A percentile compares a stretch with the other conserved stretches of the same genome.
Conservation (phyloP, 1,140 invertebrate species). For the Araneus ventricosus region DNA sequence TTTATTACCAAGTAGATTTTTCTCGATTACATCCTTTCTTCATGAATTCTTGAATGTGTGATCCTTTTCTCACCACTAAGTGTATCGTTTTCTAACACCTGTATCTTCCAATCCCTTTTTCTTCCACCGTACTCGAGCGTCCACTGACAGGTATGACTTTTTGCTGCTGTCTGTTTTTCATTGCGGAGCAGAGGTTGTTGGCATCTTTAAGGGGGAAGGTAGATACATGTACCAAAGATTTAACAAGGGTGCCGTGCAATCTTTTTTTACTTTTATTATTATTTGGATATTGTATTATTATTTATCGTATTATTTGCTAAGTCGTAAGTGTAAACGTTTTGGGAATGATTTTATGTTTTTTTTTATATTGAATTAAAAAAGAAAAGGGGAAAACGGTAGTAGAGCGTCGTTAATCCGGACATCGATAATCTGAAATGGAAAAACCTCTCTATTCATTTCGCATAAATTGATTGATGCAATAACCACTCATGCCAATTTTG, state of each 20-base stretch:
- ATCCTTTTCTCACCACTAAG: neutral
- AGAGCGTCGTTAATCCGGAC: no score
- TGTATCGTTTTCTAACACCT: neutral
- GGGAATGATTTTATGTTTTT: neutral
- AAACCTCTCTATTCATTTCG: no score
- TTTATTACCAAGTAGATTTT: conserved; percentile 58
- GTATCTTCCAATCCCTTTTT: neutral
- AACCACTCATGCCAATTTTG: no score
- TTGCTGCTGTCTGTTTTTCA: neutral
- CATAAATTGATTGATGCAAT: no score
- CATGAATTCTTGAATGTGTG: conserved; percentile 9
- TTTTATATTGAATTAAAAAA: neutral
- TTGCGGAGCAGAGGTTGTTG: neutral
- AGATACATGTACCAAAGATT: neutral
- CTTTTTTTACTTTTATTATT: neutral
- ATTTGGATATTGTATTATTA: neutral
- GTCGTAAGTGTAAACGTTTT: no score
- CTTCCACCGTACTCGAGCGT: neutral
- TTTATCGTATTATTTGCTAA: neutral
- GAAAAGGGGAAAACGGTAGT: neutral
- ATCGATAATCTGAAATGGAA: no score
- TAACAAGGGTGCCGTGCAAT: neutral
- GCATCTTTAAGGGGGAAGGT: neutral
- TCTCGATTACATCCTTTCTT: conserved; percentile 34
- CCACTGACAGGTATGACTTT: neutral